Base-by-base conservation (phyloP, 2,113 vertebrate genomes). In the Corythoichthys haematopterus region DNA sequence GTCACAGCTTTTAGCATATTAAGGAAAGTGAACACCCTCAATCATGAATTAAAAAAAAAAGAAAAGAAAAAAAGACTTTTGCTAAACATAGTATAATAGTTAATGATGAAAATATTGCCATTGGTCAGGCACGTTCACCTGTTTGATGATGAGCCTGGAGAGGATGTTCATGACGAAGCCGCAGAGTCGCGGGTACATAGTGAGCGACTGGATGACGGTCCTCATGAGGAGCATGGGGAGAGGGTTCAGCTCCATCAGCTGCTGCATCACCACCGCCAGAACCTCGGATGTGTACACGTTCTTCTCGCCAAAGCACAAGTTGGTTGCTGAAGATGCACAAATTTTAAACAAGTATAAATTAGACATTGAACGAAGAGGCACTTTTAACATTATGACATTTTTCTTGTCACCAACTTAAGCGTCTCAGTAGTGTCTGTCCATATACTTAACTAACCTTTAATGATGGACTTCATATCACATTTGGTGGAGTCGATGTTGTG, bases 151-250 rank as follows among this genome's bases (percentile, higher is more conserved):
- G 89, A 98, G 95, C 3, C 96, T 92, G 16, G 94, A 88, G 48
- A 97, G 92, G 90, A 98, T 94, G 89, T 97, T 98, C 95, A 98
- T 97, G 91, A 96, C 95, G 51, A 98, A 98, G 78, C 94, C 95
- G 0, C 94, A 94, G 9, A 98, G 89, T 16, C 96, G 91, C 0
- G 96, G 96, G 73, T 98, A 98, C 95, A 98, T 97, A 79, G 93
- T 94, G 72, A 98, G 93, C 0, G 95, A 95, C 92, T 98, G 96
- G 91, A 98, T 98, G 64, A 98, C 96, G 0, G 96, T 98, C 10
- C 96, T 87, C 96, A 98, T 98, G 10, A 98, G 93, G 72, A 98
- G 92, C 88, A 98, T 95, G 65, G 96, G 96, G 15, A 98, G 93
- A 0, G 95, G 96, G 2, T 61, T 95, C 88, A 95, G 95, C 82